Percentiles rank a stretch among this genome's conserved stretches.
Evolutionary conservation across 2,888 invertebrate genomes (phyloP).

Genomic region (Ectemnius lituratus): DNA sequence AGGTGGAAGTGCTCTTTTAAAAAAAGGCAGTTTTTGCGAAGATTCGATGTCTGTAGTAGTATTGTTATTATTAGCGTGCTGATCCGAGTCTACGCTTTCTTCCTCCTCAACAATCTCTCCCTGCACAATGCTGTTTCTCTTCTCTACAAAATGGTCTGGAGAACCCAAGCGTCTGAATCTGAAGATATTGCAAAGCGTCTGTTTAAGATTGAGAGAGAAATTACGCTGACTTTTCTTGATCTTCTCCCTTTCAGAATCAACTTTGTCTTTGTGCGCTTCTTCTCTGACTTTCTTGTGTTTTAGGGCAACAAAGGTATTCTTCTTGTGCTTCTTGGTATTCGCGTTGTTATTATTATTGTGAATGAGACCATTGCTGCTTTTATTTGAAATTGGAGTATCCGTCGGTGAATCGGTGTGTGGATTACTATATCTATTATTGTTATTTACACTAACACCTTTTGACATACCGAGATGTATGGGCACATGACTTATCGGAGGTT

Average conservation of each 20-base stretch:
- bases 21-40: conserved; percentile 80
- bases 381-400: conserved; percentile 77
- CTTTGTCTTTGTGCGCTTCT: conserved; percentile 69
- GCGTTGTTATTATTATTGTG: conserved; percentile 79
- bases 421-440: conserved; percentile 76
- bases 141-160: conserved; percentile 78
- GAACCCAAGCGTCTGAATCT: conserved; percentile 82
- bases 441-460: conserved; percentile 76
- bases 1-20: conserved; percentile 84
- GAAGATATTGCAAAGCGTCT: conserved; percentile 91
- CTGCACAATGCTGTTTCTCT: conserved; percentile 73
- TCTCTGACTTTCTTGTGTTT: conserved; percentile 79
- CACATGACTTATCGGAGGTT: conserved; percentile 55
- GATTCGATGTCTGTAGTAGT: conserved; percentile 71
- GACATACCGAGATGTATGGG: conserved; percentile 71
- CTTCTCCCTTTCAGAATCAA: conserved; percentile 78
- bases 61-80: conserved; percentile 71
- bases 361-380: conserved; percentile 77
- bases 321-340: conserved; percentile 82
- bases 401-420: conserved; percentile 76
- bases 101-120: conserved; percentile 75
- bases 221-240: conserved; percentile 83
- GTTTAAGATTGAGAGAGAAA: conserved; percentile 88
- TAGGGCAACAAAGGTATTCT: conserved; percentile 81
- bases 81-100: conserved; percentile 67